These are phyloP conservation scores for Allygus modestus DNA, from an alignment of 2,888 invertebrate genomes.

Conservation along the genomic window DNA sequence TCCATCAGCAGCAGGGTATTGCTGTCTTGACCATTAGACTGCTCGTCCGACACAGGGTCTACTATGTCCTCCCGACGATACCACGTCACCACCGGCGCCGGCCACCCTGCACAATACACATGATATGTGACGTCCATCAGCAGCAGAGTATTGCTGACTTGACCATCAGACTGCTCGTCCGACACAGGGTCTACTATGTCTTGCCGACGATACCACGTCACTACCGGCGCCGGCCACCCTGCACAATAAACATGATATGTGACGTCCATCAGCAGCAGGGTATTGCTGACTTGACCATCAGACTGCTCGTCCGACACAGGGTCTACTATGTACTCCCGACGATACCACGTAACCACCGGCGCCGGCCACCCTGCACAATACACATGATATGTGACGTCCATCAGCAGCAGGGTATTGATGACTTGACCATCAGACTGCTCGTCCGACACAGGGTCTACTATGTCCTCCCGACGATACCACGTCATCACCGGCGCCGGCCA, in stretches of 20 bases:
- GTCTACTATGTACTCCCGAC: too few species aligned
- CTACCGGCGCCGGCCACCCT: slow-evolving; percentile 49
- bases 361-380: slow-evolving; percentile 40
- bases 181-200: too few species aligned
- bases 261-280: too few species aligned
- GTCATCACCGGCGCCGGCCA: neutral
- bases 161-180: too few species aligned
- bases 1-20: slow-evolving; percentile 44
- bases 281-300: too few species aligned
- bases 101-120: too few species aligned
- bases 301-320: too few species aligned
- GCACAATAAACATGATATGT: too few species aligned
- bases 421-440: slow-evolving; percentile 14
- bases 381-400: neutral
- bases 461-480: neutral
- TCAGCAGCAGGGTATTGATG: slow-evolving; percentile 44
- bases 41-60: neutral
- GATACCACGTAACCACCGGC: slow-evolving; percentile 55
- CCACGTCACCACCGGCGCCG: neutral
- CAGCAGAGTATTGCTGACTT: too few species aligned
- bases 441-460: slow-evolving; percentile 25
- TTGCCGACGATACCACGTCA: too few species aligned
- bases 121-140: too few species aligned
- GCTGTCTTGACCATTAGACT: slow-evolving; percentile 24
- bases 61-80: slow-evolving; percentile 7